Evolutionary conservation across 1,140 invertebrate genomes (phyloP).

Genomic region (Nylanderia fulva): DNA sequence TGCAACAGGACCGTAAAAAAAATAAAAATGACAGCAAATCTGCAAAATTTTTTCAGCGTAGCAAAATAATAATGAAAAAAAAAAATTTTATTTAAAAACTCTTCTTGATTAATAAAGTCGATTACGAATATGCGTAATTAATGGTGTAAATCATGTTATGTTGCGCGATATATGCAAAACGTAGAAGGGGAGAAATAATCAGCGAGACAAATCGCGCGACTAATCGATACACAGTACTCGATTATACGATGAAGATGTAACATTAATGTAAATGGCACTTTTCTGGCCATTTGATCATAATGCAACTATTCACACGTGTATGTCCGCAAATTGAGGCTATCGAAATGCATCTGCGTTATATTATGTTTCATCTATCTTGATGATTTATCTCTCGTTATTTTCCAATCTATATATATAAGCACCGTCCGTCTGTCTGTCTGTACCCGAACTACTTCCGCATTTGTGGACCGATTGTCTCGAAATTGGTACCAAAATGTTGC

Average conservation of each 20-base stretch:
- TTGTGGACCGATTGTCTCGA: no score
- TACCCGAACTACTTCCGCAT: no score
- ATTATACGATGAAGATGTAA: background rate
- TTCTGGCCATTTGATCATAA: background rate
- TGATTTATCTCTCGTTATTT: conserved; percentile 10
- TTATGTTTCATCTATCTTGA: background rate
- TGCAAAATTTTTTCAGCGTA: background rate
- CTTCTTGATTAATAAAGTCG: background rate
- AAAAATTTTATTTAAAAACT: background rate
- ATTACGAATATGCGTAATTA: background rate
- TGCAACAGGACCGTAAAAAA: background rate
- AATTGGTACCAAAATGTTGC: no score
- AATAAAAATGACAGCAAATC: conserved; percentile 23
- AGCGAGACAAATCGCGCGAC: background rate
- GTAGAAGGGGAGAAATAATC: background rate
- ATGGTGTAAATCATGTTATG: background rate
- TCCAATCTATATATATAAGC: no score
- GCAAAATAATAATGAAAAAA: background rate
- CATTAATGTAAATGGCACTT: background rate
- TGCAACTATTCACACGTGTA: background rate
- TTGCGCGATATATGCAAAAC: background rate
- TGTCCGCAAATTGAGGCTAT: background rate
- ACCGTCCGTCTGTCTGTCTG: no score
- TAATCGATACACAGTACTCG: background rate
- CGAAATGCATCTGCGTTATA: background rate